phyloP scores from a whole-genome alignment of 2,888 invertebrate genomes.

The Drosophila fungiperda region DNA sequence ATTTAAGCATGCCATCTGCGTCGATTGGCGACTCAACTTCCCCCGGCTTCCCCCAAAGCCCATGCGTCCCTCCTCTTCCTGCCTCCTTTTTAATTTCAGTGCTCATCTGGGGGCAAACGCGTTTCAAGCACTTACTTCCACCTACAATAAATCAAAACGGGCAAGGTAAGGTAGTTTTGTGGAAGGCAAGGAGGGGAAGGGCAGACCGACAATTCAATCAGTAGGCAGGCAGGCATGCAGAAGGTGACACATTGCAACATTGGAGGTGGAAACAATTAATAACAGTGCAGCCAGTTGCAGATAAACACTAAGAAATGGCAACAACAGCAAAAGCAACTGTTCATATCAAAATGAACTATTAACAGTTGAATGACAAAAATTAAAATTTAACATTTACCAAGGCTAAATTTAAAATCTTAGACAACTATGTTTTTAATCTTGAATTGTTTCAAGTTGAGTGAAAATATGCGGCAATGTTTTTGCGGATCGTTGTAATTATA shows the following conservation, averaged over 20 bases:
- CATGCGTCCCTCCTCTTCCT: background rate
- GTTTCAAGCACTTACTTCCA: conserved; percentile 76
- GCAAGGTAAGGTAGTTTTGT: conserved; percentile 31
- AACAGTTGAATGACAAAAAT: background rate
- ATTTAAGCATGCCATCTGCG: conserved; percentile 71
- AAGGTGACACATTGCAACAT: conserved; percentile 19
- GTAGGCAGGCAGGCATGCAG: conserved; percentile 19
- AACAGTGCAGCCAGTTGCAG: conserved; percentile 1
- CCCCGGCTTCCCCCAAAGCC: background rate
- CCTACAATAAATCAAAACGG: conserved; percentile 69
- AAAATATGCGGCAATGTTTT: conserved; percentile 24
- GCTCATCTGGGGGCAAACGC: conserved; percentile 62
- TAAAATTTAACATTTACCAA: background rate
- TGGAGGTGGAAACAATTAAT: background rate
- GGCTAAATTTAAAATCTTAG: background rate
- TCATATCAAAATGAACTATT: background rate
- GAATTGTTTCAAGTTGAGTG: background rate
- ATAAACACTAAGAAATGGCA: background rate
- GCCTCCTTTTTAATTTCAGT: conserved; percentile 24
- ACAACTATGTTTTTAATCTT: background rate
- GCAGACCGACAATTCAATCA: conserved; percentile 56
- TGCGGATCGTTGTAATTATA: background rate
- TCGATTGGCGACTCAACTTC: conserved; percentile 26
- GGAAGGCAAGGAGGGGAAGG: background rate
- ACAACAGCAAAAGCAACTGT: background rate